These are phyloP conservation scores for Macroglossus sobrinus DNA, from an alignment of 2,113 vertebrate species.

Conservation along the genomic window DNA sequence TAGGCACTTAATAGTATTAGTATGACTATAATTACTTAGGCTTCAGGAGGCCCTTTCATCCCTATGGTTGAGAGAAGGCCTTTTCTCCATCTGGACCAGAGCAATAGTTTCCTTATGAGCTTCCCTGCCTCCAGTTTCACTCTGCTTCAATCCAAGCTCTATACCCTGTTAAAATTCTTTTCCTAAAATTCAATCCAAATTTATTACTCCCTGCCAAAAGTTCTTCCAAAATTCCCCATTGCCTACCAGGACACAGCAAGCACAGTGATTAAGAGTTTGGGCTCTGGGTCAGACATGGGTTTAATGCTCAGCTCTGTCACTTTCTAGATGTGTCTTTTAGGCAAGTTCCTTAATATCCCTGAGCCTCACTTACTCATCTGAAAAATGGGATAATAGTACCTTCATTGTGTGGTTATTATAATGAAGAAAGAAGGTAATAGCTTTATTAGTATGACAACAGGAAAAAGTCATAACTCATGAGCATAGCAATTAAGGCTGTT, in stretches of 20 bases:
- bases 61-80: not conserved
- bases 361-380: not conserved
- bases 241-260: not conserved
- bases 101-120: not conserved
- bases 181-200: not conserved
- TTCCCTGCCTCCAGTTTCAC: not conserved
- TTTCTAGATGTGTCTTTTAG: not conserved
- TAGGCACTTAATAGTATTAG: not conserved
- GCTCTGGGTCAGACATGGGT: not conserved
- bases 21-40: not conserved
- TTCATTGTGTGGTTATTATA: not conserved
- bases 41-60: not conserved
- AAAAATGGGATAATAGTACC: not conserved
- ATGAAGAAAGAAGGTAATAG: not conserved
- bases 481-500: not conserved
- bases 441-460: not conserved
- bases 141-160: not conserved
- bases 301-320: not conserved
- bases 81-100: not conserved
- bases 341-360: not conserved
- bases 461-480: not conserved
- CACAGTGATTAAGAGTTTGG: not conserved
- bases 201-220: not conserved
- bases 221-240: not conserved
- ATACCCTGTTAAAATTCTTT: not conserved